Evolutionary conservation across 2,888 invertebrate species (phyloP).

Genomic region (Drosophila formosana): DNA sequence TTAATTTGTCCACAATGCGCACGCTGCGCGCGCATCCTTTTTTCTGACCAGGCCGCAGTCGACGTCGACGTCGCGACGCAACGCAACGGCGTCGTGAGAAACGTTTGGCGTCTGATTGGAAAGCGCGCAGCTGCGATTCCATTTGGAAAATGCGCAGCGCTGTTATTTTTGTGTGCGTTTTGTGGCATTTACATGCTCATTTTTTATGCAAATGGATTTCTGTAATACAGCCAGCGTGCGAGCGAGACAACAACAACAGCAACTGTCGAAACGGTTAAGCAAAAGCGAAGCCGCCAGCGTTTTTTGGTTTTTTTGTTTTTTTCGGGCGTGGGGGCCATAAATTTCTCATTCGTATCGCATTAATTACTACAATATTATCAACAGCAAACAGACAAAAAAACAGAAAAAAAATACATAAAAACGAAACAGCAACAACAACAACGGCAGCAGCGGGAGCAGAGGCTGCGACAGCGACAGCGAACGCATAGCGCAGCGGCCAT

Average conservation of each 20-base stretch:
- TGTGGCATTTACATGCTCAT: conserved; percentile 70
- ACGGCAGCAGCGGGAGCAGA: conserved; percentile 25
- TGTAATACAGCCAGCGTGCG: conserved; percentile 23
- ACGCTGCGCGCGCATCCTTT: conserved; percentile 61
- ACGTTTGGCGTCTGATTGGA: conserved; percentile 43
- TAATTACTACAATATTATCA: conserved; percentile 82
- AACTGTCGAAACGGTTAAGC: conserved; percentile 30
- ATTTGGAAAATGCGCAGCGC: conserved; percentile 48
- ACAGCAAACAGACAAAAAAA: conserved; percentile 38
- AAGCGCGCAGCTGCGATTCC: conserved; percentile 40
- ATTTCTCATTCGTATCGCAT: conserved; percentile 84
- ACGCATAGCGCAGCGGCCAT: conserved; percentile 66
- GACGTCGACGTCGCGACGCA: background rate
- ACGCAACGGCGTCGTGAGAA: conserved; percentile 27
- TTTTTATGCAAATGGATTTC: conserved; percentile 71
- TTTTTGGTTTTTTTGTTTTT: conserved; percentile 38
- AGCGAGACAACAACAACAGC: background rate
- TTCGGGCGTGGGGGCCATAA: conserved; percentile 84
- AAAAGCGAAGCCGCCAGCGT: conserved; percentile 46
- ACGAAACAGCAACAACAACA: conserved; percentile 43
- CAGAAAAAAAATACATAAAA: conserved; percentile 51
- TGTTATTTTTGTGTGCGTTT: conserved; percentile 10
- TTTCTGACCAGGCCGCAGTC: conserved; percentile 29
- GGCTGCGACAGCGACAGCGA: conserved; percentile 21
- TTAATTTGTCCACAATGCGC: conserved; percentile 68